Conservation (phyloP, 2,888 invertebrate species). For the Fragum sueziense region DNA sequence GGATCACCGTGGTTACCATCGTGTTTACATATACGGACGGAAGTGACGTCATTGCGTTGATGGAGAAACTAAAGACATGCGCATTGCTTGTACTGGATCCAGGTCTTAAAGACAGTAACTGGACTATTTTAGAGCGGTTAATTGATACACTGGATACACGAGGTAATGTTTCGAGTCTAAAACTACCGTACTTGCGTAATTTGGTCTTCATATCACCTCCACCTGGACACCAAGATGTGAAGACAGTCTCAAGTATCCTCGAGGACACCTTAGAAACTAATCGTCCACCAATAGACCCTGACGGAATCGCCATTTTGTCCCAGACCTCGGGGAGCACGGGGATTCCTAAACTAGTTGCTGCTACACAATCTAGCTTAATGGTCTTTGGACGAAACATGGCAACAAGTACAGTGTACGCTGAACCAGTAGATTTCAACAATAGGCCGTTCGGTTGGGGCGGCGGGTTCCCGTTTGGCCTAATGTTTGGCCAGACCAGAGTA, state of each 20-base stretch:
- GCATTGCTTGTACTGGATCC: conserved; percentile 32
- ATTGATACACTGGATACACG: neutral
- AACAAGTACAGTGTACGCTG: neutral
- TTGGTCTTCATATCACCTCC: conserved; percentile 13
- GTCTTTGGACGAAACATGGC: neutral
- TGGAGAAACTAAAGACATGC: conserved; percentile 33
- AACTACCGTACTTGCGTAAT: conserved; percentile 33
- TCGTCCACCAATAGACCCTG: conserved; percentile 8
- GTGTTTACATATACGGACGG: conserved; percentile 44
- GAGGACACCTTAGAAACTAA: neutral
- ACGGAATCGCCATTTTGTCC: conserved; percentile 23
- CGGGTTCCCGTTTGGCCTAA: conserved; percentile 26
- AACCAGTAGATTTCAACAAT: conserved; percentile 13
- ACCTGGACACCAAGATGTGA: neutral
- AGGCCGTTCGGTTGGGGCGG: conserved; percentile 39
- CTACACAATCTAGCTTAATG: conserved; percentile 8
- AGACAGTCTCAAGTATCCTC: conserved; percentile 14
- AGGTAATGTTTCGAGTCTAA: conserved; percentile 19
- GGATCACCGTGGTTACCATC: conserved; percentile 6
- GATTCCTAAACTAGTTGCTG: conserved; percentile 32
- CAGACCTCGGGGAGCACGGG: conserved; percentile 53
- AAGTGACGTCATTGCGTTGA: conserved; percentile 30
- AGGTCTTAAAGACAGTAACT: conserved; percentile 23
- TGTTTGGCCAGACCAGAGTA: conserved; percentile 29
- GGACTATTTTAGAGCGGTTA: conserved; percentile 32